Base-by-base conservation (phyloP, 2,888 invertebrate species). In the Synanthedon formicaeformis region DNA sequence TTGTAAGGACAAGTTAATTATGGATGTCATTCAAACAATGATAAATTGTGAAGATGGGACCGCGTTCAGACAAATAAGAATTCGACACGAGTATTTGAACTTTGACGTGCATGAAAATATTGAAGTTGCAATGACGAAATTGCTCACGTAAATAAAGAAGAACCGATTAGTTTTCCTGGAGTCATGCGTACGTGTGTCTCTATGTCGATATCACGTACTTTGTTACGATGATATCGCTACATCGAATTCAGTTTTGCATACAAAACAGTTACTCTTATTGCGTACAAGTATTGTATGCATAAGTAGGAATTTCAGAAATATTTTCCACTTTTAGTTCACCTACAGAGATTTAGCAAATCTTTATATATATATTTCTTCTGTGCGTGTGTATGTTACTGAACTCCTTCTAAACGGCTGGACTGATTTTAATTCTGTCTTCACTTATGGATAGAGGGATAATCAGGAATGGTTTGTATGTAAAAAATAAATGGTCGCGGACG, bases 81-180 rank as follows among this genome's bases (percentile, higher is more conserved):
- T 85, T 85, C 85, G 76, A 65, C 64, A 60, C 62, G 63, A 71
- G 75, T 71, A 65, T 75, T 77, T 82, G 78, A 84, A 77, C 82
- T 81, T 77, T 83, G 77, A 72, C 74, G 69, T 75, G 60, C 64
- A 73, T 74, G 71, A 67, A 73, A 75, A 73, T 70, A 58, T 66
- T 62, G 67, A 70, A 69, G 67, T 72, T 64, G 56, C 59, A 61
- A 61, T 64, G 57, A 60, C 58, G 56, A 66, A 75, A 76, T 69
- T 73, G 75, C 75, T 73, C 72, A 79, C 78, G 74, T 75, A 70
- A 49, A 56, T 27, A 55, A 50, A 55, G 54, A 34, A 34, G 34
- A 34, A 34, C 34, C 34, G 34, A 34, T 34, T 34, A 56, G 13
- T 6, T 49, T 49, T 45, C 45, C 41, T 13, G 41, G 41, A 49